A percentile compares a stretch with the other conserved stretches of the same genome.
Conservation (phyloP, 2,797 vertebrate genomes). For the Meriones psammophilus region DNA sequence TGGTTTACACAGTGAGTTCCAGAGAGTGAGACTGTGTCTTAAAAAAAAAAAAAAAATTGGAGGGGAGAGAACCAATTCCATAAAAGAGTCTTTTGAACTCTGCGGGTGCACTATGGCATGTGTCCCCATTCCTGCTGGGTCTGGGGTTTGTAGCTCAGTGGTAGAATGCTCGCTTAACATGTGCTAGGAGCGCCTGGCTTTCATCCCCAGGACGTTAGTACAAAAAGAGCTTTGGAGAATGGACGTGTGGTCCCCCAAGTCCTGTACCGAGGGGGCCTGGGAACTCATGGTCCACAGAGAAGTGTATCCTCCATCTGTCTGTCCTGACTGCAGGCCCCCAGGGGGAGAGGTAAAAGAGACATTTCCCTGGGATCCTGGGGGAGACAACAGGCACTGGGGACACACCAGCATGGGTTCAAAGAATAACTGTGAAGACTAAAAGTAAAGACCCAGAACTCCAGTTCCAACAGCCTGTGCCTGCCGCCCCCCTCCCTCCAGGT, state of each 20-base stretch:
- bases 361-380: neutral
- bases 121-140: neutral
- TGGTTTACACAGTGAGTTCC: neutral
- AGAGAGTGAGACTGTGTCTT: neutral
- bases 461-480: neutral
- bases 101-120: no score
- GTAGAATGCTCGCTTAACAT: neutral
- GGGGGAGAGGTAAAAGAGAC: neutral
- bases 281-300: neutral
- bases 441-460: neutral
- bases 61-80: neutral
- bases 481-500: no score
- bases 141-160: neutral
- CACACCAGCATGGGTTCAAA: neutral
- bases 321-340: neutral
- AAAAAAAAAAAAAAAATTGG: neutral
- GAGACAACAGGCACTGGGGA: neutral
- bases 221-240: neutral
- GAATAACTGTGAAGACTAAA: neutral
- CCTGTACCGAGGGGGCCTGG: neutral
- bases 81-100: neutral
- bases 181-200: neutral
- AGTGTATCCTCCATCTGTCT: neutral
- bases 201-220: neutral
- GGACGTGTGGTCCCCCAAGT: neutral